Base-by-base conservation (phyloP, 2,113 vertebrate genomes). In the Notarius quadriscutis region DNA sequence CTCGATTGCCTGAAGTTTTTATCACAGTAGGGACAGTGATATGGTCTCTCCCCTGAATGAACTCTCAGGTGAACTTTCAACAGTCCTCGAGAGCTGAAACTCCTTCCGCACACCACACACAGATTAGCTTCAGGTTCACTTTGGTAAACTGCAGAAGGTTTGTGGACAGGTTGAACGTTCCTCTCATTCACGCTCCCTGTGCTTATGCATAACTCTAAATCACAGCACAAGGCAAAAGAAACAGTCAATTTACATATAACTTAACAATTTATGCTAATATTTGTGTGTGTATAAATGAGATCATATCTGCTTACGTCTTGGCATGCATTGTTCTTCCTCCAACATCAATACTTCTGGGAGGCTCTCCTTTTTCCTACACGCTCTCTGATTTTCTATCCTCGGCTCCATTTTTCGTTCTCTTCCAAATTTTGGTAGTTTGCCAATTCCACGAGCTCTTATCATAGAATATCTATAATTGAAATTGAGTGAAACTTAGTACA, bases 1-100 rank as follows among this genome's bases (percentile, higher is more conserved):
- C 89, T 90, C 11, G 89, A 90, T 30, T 90, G 89, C 41, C 89
- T 81, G n/a, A 90, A 90, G 87, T 90, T 90, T 57, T 90, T 90
- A 22, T 88, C 85, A 57, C 89, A 90, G 51, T 89, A 90, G 41
- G 51, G 27, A 86, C 89, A 90, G 86, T 85, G 89, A 67, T 90
- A 90, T 1, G 89, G 89, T 30, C 88, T 88, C 79, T 90, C 89
- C 67, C 89, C 89, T 2, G 89, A 89, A 53, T 90, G 89, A 83
- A 90, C 60, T 25, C 89, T 77, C 55, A 90, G 85, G 22, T 90
- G 89, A 51, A 90, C 69, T 72, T 90, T 90, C 60, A 88, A 57
- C 62, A 90, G 83, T 80, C 81, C 89, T 7, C 87, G 83, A n/a
- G 89, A 85, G 83, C 53, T 84, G 58, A 90, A 90, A 63, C 75